phyloP scores from a whole-genome alignment of 2,113 vertebrate species.

The Sinocyclocheilus anophthalmus region DNA sequence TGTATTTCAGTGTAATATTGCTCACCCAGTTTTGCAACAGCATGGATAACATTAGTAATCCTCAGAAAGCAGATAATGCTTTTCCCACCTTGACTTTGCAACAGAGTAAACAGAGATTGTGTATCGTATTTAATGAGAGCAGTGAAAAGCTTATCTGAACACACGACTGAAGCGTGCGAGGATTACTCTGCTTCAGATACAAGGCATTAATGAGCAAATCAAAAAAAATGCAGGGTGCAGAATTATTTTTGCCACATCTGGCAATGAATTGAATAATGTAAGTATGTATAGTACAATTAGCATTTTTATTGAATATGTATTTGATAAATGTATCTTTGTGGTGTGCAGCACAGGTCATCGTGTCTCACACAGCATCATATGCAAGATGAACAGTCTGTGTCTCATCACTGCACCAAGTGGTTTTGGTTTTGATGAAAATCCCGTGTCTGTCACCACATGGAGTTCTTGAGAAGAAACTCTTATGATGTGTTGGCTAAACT shows the following conservation, averaged over 20 bases:
- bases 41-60: background rate
- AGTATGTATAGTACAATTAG: background rate
- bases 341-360: no score
- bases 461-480: no score
- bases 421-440: no score
- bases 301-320: background rate
- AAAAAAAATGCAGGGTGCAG: background rate
- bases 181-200: background rate
- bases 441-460: no score
- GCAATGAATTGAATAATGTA: background rate
- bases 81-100: background rate
- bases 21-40: background rate
- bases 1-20: background rate
- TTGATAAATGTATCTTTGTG: no score
- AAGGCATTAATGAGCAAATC: background rate
- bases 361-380: no score
- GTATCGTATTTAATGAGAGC: background rate
- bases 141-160: background rate
- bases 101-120: background rate
- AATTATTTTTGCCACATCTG: background rate
- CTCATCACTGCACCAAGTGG: no score
- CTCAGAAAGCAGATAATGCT: background rate
- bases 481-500: no score
- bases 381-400: no score
- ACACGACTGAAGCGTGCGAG: background rate